phyloP scores from a whole-genome alignment of 2,113 vertebrate species.

The Meriones unguiculatus region DNA sequence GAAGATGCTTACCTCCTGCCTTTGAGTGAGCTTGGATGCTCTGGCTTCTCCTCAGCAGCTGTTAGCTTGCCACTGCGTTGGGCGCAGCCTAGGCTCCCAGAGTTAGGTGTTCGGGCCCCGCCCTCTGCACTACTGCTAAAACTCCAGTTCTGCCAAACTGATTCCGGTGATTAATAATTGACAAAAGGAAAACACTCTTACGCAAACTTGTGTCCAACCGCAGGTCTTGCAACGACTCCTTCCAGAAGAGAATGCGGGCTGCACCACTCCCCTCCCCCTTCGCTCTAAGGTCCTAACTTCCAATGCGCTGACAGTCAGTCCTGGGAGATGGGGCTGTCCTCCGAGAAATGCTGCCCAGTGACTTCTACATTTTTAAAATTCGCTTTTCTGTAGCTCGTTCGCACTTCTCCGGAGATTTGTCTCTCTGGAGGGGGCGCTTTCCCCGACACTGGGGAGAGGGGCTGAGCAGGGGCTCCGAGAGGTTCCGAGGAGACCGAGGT shows the following conservation, averaged over 20 bases:
- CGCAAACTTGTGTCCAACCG: slow-evolving; percentile 63
- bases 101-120: slow-evolving; percentile 65
- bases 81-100: background rate
- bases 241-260: background rate
- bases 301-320: slow-evolving; percentile 35
- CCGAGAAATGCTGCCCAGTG: slow-evolving; percentile 43
- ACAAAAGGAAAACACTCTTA: slow-evolving; percentile 70
- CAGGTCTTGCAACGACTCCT: slow-evolving; percentile 9
- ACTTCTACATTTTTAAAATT: slow-evolving; percentile 49
- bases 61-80: slow-evolving; percentile 17
- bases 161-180: slow-evolving; percentile 76
- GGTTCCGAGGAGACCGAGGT: slow-evolving; percentile 12
- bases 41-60: slow-evolving; percentile 61
- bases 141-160: slow-evolving; percentile 62
- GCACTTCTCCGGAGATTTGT: background rate
- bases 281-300: slow-evolving; percentile 63
- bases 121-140: slow-evolving; percentile 58
- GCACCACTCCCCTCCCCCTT: slow-evolving; percentile 66
- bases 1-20: slow-evolving; percentile 79
- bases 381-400: background rate
- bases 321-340: slow-evolving; percentile 34
- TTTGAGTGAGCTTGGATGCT: background rate
- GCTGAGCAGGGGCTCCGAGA: background rate
- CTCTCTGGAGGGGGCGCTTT: slow-evolving; percentile 12
- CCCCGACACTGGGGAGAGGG: background rate